Evolutionary conservation across 2,113 vertebrate genomes (phyloP).

Genomic region (Daubentonia madagascariensis): DNA sequence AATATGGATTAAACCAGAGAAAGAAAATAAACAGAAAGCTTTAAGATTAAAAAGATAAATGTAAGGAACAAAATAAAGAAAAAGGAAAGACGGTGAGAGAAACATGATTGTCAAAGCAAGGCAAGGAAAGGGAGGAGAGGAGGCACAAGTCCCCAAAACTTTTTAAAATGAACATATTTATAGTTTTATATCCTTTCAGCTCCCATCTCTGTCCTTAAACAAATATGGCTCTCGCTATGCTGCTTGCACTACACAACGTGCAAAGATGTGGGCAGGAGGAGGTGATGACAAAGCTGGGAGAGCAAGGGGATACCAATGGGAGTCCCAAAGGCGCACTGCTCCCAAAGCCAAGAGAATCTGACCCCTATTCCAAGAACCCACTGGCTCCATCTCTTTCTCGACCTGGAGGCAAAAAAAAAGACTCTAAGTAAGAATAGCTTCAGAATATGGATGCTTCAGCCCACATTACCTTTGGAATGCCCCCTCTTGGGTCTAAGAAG

Average conservation of each 20-base stretch:
- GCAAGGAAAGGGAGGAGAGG: background rate
- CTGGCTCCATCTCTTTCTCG: background rate
- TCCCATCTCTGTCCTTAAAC: background rate
- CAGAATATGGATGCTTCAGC: background rate
- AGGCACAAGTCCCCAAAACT: background rate
- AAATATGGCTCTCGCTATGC: background rate
- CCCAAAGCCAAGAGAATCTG: background rate
- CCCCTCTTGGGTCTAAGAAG: background rate
- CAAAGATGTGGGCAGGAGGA: background rate
- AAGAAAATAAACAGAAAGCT: background rate
- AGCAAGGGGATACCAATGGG: background rate
- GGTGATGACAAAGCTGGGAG: background rate
- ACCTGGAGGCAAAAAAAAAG: background rate
- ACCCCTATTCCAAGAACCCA: slow-evolving; percentile 52
- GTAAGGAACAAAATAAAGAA: background rate
- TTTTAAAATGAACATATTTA: background rate
- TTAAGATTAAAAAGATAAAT: background rate
- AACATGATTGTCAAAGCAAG: background rate
- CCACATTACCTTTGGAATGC: slow-evolving; percentile 8
- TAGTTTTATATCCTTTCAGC: background rate
- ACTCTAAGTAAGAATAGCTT: background rate
- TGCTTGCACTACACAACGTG: background rate
- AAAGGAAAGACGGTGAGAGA: background rate
- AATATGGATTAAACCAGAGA: background rate
- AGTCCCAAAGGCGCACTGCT: background rate